Evolutionary conservation across 2,888 invertebrate species (phyloP).

Genomic region (Drosophila tripunctata): DNA sequence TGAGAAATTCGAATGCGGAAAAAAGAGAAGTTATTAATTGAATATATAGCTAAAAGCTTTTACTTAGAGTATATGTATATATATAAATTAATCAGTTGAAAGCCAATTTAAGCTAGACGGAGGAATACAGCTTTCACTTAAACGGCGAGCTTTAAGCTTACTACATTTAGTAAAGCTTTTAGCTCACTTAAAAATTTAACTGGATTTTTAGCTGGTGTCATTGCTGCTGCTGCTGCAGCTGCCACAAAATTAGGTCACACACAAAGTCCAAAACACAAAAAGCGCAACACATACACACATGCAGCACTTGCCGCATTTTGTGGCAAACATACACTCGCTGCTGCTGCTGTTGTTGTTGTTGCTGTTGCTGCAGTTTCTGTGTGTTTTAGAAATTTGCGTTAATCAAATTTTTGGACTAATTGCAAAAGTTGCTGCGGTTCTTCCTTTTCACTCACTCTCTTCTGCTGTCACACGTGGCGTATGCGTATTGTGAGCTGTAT

Average conservation of each 20-base stretch:
- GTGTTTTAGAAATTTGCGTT: conserved; percentile 4
- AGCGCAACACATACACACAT: conserved; percentile 18
- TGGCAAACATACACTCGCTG: conserved; percentile 28
- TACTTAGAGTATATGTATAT: too few relatives aligned
- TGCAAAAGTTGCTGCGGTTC: conserved; percentile 38
- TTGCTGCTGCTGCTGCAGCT: neutral
- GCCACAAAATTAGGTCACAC: conserved; percentile 65
- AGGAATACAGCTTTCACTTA: neutral
- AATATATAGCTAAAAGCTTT: too few relatives aligned
- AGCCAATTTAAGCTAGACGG: too few relatives aligned
- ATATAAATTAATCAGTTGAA: too few relatives aligned
- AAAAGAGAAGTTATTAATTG: too few relatives aligned
- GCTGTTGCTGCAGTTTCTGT: neutral
- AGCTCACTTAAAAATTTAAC: neutral
- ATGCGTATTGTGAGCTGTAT: conserved; percentile 36
- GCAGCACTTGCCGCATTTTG: conserved; percentile 32
- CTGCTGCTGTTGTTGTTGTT: neutral
- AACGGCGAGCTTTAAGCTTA: neutral
- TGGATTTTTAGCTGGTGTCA: conserved; percentile 1
- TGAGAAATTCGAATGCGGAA: too few relatives aligned
- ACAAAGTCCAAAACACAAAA: conserved; percentile 12
- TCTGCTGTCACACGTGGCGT: conserved; percentile 33
- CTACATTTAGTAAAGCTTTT: neutral
- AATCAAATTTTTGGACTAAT: conserved; percentile 61
- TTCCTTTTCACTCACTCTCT: neutral